Evolutionary conservation across 2,113 vertebrate genomes (phyloP), one percentile per base, ranked within the genome.

Genomic region (Monopterus albus): DNA sequence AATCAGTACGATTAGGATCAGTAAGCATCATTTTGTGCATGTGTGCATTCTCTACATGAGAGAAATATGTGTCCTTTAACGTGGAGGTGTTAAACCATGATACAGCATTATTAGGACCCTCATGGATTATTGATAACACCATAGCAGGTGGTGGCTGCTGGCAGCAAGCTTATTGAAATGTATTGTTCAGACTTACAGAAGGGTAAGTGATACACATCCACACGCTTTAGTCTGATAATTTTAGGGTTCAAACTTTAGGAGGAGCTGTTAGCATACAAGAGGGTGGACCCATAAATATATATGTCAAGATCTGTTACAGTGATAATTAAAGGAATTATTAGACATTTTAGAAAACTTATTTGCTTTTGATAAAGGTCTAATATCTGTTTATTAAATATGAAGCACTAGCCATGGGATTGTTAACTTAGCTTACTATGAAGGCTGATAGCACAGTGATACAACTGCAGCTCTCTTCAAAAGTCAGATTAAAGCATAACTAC

Each of bases 61-160:
- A 38, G 46, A 56, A 46, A 69, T 69, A 39, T 17, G 70, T 78
- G 75, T 83, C 79, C 62, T 83, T 82, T 58, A 70, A 53, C 5
- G 31, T 46, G 62, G 51, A 76, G 73, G 73, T 75, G 72, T 49
- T 69, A 66, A 78, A 83, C 50, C 79, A 63, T 77, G 78, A 86
- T 77, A 26, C 46, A 60, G 75, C 68, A 82, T 78, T 73, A 84
- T 88, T 60, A 63, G 74, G 55, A 53, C 56, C 42, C 56, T 46
- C 59, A 47, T 90, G 62, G 85, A 82, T 88, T 79, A 87, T 90
- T 88, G 83, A 89, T 88, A 14, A 15, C 69, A 12, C 29, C 31
- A 3, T 18, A 66, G 79, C 83, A 89, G 82, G 79, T 87, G 77
- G 77, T 42, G 42, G 20, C 58, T 21, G 4, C 51, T 68, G 58